These are phyloP conservation scores for Falco columbarius DNA, from an alignment of 2,797 vertebrate species.

Conservation along the genomic window DNA sequence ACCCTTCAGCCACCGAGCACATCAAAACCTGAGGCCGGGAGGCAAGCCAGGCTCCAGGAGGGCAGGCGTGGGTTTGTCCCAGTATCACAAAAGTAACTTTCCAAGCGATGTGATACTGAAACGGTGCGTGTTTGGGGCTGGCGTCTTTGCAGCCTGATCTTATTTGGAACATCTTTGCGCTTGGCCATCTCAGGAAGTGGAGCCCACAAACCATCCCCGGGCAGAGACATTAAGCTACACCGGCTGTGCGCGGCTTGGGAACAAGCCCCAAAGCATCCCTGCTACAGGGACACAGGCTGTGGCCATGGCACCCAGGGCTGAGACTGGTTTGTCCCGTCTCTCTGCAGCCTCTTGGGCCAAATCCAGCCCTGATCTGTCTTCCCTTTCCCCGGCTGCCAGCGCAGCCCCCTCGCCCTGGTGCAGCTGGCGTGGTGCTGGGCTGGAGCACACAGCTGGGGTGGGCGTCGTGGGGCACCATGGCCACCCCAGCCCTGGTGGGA, in stretches of 20 bases:
- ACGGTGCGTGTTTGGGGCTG: rapidly evolving
- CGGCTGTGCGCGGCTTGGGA: rapidly evolving
- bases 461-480: rapidly evolving
- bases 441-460: rapidly evolving
- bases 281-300: background rate
- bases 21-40: rapidly evolving
- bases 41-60: rapidly evolving
- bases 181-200: background rate
- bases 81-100: background rate
- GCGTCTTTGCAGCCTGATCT: background rate
- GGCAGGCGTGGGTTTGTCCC: background rate
- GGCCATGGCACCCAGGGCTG: rapidly evolving
- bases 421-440: background rate
- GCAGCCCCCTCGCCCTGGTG: background rate
- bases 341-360: background rate
- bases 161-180: background rate
- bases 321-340: rapidly evolving
- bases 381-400: rapidly evolving
- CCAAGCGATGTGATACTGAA: background rate
- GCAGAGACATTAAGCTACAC: too few relatives aligned
- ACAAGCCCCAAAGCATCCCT: background rate
- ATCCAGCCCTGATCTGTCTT: rapidly evolving
- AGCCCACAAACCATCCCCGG: background rate
- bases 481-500: background rate
- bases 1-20: background rate